These are phyloP conservation scores for Pteronotus mesoamericanus DNA, from an alignment of 2,797 vertebrate species.

Conservation along the genomic window DNA sequence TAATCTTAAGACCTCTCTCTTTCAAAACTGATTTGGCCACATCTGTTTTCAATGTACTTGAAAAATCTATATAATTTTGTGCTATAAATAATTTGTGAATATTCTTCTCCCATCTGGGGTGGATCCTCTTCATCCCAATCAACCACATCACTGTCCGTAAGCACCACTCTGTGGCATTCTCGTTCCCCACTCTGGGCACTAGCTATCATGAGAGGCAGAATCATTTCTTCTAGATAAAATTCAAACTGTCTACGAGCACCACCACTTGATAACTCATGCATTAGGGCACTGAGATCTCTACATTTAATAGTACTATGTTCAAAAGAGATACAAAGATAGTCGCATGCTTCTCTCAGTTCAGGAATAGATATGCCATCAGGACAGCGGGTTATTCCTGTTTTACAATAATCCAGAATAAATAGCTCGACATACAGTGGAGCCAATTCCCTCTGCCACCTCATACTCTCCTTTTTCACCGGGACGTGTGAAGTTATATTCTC, in stretches of 20 bases:
- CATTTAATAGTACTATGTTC: conserved; percentile 99
- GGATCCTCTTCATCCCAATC: conserved; percentile 99
- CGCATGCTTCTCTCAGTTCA: conserved; percentile 97
- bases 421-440: too few relatives aligned
- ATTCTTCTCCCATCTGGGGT: conserved; percentile 99
- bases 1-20: conserved; percentile 97
- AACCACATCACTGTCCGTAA: conserved; percentile 98
- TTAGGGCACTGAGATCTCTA: conserved; percentile 99
- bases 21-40: conserved; percentile 99
- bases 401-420: conserved; percentile 99
- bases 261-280: conserved; percentile 99
- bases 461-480: too few relatives aligned
- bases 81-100: conserved; percentile 99
- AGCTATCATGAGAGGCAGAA: conserved; percentile 96
- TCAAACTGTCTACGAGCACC: conserved; percentile 96
- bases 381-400: conserved; percentile 98
- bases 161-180: conserved; percentile 98
- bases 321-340: conserved; percentile 99
- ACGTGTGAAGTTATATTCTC: too few relatives aligned
- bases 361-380: conserved; percentile 99
- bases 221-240: conserved; percentile 99
- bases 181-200: conserved; percentile 97
- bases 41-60: conserved; percentile 99
- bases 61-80: conserved; percentile 99
- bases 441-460: too few relatives aligned